A percentile compares a stretch with the other conserved stretches of the same genome.
phyloP scores from a whole-genome alignment of 2,888 invertebrate genomes.

The Drosophila falleni region DNA sequence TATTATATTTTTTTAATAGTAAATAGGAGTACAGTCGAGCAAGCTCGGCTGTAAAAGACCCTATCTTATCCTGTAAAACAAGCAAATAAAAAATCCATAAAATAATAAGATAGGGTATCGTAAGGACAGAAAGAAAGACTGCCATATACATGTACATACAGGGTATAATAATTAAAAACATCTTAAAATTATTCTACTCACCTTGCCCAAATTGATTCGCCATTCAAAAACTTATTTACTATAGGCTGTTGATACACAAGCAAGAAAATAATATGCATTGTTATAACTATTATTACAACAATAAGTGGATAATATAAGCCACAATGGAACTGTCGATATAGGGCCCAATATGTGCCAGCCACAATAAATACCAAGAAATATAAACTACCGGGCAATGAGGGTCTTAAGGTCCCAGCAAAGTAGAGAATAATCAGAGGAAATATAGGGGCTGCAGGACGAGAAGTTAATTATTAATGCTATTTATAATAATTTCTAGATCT shows the following conservation, averaged over 20 bases:
- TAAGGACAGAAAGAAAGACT: too few relatives aligned
- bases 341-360: conserved; percentile 93
- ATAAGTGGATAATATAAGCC: conserved; percentile 35
- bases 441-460: conserved; percentile 51
- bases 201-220: conserved; percentile 55
- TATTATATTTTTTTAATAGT: neutral
- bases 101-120: too few relatives aligned
- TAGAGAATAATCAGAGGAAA: conserved; percentile 53
- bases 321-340: conserved; percentile 36
- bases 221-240: conserved; percentile 24
- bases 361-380: conserved; percentile 94
- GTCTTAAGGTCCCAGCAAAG: conserved; percentile 87
- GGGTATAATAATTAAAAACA: neutral
- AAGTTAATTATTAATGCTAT: neutral
- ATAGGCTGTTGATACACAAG: conserved; percentile 51
- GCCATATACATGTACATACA: too few relatives aligned
- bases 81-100: too few relatives aligned
- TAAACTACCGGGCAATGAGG: conserved; percentile 91
- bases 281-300: conserved; percentile 29
- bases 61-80: neutral
- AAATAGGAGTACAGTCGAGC: neutral
- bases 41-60: neutral
- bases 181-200: conserved; percentile 16
- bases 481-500: too few relatives aligned
- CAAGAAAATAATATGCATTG: conserved; percentile 46